A percentile compares a stretch with the other conserved stretches of the same genome.
Evolutionary conservation across 2,113 vertebrate species (phyloP).

Genomic region (Camelus dromedarius): DNA sequence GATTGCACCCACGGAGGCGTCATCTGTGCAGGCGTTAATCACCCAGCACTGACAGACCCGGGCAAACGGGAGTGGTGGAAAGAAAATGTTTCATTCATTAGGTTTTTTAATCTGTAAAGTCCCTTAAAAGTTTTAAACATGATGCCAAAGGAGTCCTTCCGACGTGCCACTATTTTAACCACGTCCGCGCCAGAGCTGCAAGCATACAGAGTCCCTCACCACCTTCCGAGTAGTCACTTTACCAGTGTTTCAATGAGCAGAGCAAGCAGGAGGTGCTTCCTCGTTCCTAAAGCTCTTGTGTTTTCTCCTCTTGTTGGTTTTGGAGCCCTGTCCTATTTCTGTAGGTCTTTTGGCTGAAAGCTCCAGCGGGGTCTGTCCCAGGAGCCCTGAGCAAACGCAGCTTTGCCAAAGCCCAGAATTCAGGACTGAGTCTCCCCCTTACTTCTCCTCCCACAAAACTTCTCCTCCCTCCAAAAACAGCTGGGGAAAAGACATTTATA

Average conservation of each 20-base stretch:
- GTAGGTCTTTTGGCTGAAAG: neutral
- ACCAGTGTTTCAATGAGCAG: neutral
- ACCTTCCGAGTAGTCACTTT: too few relatives aligned
- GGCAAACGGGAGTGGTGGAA: neutral
- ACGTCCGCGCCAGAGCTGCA: neutral
- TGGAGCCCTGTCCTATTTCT: neutral
- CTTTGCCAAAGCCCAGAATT: neutral
- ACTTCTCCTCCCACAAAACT: neutral
- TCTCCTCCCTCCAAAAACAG: neutral
- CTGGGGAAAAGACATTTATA: neutral
- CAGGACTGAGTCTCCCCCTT: neutral
- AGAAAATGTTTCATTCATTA: neutral
- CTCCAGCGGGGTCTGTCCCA: neutral
- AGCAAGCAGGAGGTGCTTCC: rapidly evolving
- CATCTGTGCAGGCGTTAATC: neutral
- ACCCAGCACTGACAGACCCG: neutral
- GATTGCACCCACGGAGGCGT: neutral
- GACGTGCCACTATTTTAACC: neutral
- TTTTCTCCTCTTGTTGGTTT: neutral
- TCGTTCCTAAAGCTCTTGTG: neutral
- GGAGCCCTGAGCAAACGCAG: neutral
- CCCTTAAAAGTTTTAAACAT: neutral
- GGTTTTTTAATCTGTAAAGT: neutral
- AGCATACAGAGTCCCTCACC: neutral
- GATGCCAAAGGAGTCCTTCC: neutral